A percentile compares a stretch with the other conserved stretches of the same genome.
These are phyloP conservation scores for Ophiothrix spiculata DNA, from an alignment of 35 echinoderm and acorn worm species.

Conservation along the genomic window DNA sequence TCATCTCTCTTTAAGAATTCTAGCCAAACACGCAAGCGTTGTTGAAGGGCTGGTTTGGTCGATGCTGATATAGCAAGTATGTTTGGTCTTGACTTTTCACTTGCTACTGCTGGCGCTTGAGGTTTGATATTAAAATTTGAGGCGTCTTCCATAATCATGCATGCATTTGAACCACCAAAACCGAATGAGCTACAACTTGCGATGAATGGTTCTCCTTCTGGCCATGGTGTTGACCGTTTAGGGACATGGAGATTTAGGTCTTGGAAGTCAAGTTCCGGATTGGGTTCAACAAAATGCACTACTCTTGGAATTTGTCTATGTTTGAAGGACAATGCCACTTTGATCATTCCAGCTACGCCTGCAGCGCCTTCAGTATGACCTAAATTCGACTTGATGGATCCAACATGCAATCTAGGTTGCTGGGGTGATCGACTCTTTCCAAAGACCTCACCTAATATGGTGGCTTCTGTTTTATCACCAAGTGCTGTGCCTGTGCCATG, in stretches of 20 bases:
- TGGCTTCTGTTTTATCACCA: slow-evolving; percentile 49
- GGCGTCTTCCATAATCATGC: slow-evolving; percentile 55
- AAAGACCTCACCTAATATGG: slow-evolving; percentile 40
- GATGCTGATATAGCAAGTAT: slow-evolving; percentile 61
- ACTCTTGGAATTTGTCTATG: slow-evolving; percentile 46
- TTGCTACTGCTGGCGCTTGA: background rate
- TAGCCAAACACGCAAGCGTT: slow-evolving; percentile 49
- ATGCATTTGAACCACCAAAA: slow-evolving; percentile 77
- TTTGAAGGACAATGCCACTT: slow-evolving; percentile 39
- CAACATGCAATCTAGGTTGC: slow-evolving; percentile 40
- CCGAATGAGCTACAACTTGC: slow-evolving; percentile 66
- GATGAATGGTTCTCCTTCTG: background rate
- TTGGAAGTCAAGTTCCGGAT: slow-evolving; percentile 42
- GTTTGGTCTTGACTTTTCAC: slow-evolving; percentile 1
- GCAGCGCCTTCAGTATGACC: slow-evolving; percentile 79
- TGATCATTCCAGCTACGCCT: slow-evolving; percentile 69
- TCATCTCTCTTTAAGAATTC: slow-evolving; percentile 14
- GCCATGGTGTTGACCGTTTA: slow-evolving; percentile 28
- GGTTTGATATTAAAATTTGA: background rate
- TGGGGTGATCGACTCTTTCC: slow-evolving; percentile 9
- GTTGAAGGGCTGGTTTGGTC: slow-evolving; percentile 30
- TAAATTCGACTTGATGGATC: slow-evolving; percentile 86
- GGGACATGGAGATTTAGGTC: slow-evolving; percentile 52
- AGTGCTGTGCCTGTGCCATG: slow-evolving; percentile 53
- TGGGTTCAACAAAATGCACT: slow-evolving; percentile 54